These are phyloP conservation scores for Achlya flavicornis DNA, from an alignment of 2,888 invertebrate species.

Conservation along the genomic window DNA sequence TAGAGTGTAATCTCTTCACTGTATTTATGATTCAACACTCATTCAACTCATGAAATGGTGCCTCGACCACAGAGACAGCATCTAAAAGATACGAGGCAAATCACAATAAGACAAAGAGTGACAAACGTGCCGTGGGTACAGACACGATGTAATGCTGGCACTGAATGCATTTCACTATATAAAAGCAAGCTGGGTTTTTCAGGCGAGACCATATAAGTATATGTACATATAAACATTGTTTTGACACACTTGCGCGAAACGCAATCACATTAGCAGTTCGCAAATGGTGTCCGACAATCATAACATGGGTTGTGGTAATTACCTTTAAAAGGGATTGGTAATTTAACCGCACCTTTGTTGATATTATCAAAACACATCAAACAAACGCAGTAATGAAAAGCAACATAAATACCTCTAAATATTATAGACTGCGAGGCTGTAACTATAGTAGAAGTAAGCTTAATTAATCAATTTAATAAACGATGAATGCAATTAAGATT, in stretches of 20 bases:
- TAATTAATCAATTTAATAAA: no score
- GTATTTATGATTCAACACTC: conserved; percentile 48
- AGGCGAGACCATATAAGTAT: not conserved
- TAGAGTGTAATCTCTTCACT: conserved; percentile 14
- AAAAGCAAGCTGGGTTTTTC: conserved; percentile 1
- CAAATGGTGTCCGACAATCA: not conserved
- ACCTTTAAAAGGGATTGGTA: not conserved
- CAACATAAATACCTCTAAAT: not conserved
- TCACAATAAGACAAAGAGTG: conserved; percentile 39
- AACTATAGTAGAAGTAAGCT: no score
- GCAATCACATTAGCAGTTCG: not conserved
- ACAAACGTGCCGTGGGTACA: conserved; percentile 48
- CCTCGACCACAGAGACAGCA: conserved; percentile 34
- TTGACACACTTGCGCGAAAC: conserved; percentile 7
- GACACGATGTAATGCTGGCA: conserved; percentile 28
- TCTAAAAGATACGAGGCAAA: conserved; percentile 42
- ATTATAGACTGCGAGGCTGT: no score
- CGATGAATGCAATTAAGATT: no score
- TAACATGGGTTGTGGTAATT: not conserved
- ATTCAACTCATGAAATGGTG: conserved; percentile 44
- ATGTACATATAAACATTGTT: not conserved
- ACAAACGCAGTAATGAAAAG: not conserved
- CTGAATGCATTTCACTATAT: conserved; percentile 31
- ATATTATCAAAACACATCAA: not conserved
- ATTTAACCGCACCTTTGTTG: not conserved